Evolutionary conservation across 2,888 invertebrate genomes (phyloP), one percentile per base, ranked within the genome.

Genomic region (Perizoma affinitatum): DNA sequence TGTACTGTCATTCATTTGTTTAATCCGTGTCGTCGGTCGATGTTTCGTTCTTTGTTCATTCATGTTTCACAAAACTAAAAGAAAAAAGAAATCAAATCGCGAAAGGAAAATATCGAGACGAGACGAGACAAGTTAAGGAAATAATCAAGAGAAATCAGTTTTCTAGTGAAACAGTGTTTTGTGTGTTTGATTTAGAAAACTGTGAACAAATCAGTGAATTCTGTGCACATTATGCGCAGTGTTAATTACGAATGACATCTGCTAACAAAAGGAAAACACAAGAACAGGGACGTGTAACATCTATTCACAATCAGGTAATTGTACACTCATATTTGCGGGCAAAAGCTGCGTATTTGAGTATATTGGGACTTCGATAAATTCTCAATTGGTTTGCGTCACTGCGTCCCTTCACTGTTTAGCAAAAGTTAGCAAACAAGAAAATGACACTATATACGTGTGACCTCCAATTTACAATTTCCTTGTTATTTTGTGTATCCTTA

Each of bases 241-340:
- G 88, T 87, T 90, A 86, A 88, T 87, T 88, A 87, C 89, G 85
- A 83, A 87, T 90, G 90, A 88, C 88, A 87, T 88, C 86, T 88
- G 83, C 72, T 85, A 88, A 84, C 86, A 86, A 86, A 87, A 87
- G 81, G 84, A 86, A 87, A 88, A 87, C 86, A 83, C 81, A 80
- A 80, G 72, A 72, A 67, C 68, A 73, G 62, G 74, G 70, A 77
- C 74, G 70, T 71, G 66, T 63, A 50, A 62, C 61, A 61, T 61
- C 49, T 9, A 67, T 63, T 72, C 70, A 56, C 70, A 70, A 52
- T 69, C 74, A 88, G 86, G 88, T 88, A 87, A 67, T 69, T 68
- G 10, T 40, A 60, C 47, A 55, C 38, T 34, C 41, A 42, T 36
- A 40, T 67, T 40, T 43, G 2, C 11, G 34, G n/a, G 43, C 38